Evolutionary conservation across 2,888 invertebrate species (phyloP).

Genomic region (Drosophila falleni): DNA sequence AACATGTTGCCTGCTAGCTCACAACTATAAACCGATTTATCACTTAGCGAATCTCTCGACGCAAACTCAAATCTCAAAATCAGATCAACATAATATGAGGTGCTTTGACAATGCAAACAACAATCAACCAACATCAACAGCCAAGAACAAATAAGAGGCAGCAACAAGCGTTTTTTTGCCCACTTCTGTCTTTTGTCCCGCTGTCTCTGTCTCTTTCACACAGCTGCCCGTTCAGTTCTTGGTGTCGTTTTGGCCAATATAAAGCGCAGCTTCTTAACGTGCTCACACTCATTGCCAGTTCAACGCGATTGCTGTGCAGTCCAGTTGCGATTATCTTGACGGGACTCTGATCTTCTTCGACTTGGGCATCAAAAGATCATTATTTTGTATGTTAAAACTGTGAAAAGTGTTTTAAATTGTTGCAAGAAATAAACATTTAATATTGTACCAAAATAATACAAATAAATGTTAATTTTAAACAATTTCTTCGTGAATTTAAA

Average conservation of each 20-base stretch:
- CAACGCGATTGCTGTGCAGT: constrained; percentile 44
- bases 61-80: constrained; percentile 32
- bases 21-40: constrained; percentile 64
- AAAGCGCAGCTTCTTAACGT: constrained; percentile 65
- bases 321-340: constrained; percentile 2
- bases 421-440: background rate
- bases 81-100: constrained; percentile 21
- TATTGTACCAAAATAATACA: background rate
- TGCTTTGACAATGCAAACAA: constrained; percentile 55
- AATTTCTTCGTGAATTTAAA: too few relatives aligned
- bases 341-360: constrained; percentile 12
- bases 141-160: constrained; percentile 5
- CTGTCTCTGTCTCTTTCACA: constrained; percentile 10
- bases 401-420: constrained; percentile 13
- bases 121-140: constrained; percentile 11
- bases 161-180: constrained; percentile 23
- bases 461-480: too few relatives aligned
- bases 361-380: constrained; percentile 10
- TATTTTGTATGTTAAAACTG: background rate
- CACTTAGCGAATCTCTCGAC: constrained; percentile 43
- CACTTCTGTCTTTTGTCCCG: constrained; percentile 14
- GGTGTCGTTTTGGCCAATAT: constrained; percentile 59
- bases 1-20: constrained; percentile 29
- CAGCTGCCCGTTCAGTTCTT: constrained; percentile 34
- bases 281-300: constrained; percentile 65